Evolutionary conservation across 2,113 vertebrate species (phyloP).

Genomic region (Bufo gargarizans): DNA sequence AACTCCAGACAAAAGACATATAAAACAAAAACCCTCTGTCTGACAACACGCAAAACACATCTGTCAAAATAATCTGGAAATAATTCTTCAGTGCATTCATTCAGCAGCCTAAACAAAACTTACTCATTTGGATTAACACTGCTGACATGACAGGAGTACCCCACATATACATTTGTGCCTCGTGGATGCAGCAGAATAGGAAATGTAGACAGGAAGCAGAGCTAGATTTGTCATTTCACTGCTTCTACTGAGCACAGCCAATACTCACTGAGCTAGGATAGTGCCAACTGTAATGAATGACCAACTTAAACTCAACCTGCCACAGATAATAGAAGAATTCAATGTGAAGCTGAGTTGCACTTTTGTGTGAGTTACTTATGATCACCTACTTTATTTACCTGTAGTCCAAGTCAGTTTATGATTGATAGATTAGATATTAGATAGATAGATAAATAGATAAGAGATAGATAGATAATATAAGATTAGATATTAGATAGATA

Average conservation of each 20-base stretch:
- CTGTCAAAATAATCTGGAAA: slow-evolving; percentile 46
- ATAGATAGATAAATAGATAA: neutral
- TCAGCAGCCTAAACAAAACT: neutral
- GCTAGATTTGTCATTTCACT: neutral
- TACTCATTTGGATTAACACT: slow-evolving; percentile 10
- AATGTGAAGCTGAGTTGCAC: neutral
- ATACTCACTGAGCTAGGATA: neutral
- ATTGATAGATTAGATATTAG: neutral
- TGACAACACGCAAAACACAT: slow-evolving; percentile 12
- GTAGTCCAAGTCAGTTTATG: neutral
- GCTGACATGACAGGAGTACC: neutral
- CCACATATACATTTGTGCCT: neutral
- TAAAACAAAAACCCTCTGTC: slow-evolving; percentile 14
- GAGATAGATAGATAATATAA: too few relatives aligned
- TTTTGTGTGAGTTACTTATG: too few relatives aligned
- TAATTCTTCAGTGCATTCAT: slow-evolving; percentile 10
- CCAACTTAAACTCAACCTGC: neutral
- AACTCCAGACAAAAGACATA: slow-evolving; percentile 20
- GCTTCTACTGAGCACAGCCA: neutral
- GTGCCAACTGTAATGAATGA: neutral
- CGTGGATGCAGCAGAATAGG: neutral
- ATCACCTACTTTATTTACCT: neutral
- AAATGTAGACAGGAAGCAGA: neutral
- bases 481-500: too few relatives aligned
- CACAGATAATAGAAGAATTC: neutral